Evolutionary conservation across 2,888 invertebrate species (phyloP).

Genomic region (Drosophila aldrichi): DNA sequence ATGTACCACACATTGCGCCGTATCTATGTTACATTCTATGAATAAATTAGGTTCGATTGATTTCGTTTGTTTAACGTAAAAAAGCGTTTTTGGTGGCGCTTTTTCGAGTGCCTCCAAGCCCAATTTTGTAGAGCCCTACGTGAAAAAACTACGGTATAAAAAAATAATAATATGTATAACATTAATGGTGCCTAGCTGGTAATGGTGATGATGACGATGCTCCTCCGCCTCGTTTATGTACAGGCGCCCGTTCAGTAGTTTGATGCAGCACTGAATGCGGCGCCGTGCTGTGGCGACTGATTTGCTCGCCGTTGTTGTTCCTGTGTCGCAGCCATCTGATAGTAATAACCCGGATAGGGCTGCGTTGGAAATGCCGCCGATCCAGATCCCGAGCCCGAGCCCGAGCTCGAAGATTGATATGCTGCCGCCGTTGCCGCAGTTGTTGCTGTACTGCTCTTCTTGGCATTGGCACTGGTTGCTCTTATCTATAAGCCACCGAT

Average conservation of each 20-base stretch:
- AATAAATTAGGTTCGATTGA: constrained; percentile 71
- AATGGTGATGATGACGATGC: constrained; percentile 59
- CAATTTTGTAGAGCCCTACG: constrained; percentile 46
- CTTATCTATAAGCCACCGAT: constrained; percentile 85
- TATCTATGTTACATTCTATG: constrained; percentile 70
- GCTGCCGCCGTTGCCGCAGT: constrained; percentile 45
- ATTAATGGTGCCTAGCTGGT: constrained; percentile 62
- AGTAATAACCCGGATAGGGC: constrained; percentile 58
- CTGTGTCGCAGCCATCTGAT: constrained; percentile 51
- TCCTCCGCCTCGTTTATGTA: constrained; percentile 37
- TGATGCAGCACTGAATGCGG: constrained; percentile 42
- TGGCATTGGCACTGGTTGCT: constrained; percentile 65
- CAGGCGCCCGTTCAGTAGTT: constrained; percentile 55
- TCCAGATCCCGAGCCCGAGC: neutral
- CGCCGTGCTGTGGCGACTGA: constrained; percentile 38
- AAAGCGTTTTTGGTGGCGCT: constrained; percentile 58
- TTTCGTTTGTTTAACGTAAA: constrained; percentile 66
- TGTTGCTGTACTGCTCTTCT: constrained; percentile 43
- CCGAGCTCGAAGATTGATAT: constrained; percentile 26
- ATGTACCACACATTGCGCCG: constrained; percentile 58
- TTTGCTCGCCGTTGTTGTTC: constrained; percentile 25
- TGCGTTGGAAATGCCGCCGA: constrained; percentile 35
- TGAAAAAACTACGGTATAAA: constrained; percentile 48
- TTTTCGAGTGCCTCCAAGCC: constrained; percentile 33
- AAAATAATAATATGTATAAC: constrained; percentile 50